Conservation (phyloP, 1,140 invertebrate genomes). For the Drosophila tristis region DNA sequence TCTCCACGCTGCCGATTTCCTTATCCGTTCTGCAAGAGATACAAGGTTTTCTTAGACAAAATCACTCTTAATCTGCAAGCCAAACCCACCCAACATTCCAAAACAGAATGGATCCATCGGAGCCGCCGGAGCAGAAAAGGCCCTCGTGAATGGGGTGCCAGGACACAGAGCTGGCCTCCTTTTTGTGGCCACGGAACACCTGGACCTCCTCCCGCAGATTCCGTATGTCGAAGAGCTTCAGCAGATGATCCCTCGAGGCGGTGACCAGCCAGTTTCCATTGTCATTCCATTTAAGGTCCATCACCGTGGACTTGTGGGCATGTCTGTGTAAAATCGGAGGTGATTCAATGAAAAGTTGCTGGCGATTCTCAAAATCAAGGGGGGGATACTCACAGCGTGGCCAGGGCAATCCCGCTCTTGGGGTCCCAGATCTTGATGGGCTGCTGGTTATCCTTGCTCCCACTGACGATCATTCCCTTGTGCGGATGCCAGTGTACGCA, state of each 20-base stretch:
- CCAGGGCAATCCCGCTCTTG: slow-evolving; percentile 94
- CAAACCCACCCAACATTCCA: slow-evolving; percentile 96
- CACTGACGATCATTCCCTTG: slow-evolving; percentile 97
- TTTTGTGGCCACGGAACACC: slow-evolving; percentile 98
- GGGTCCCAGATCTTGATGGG: slow-evolving; percentile 99
- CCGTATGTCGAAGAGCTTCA: slow-evolving; percentile 99
- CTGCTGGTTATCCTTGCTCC: slow-evolving; percentile 99
- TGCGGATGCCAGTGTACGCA: slow-evolving; percentile 99
- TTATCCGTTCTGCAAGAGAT: slow-evolving; percentile 92
- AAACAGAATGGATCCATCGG: slow-evolving; percentile 98
- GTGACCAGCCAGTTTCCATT: slow-evolving; percentile 99
- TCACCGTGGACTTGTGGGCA: slow-evolving; percentile 99
- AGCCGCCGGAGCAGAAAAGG: slow-evolving; percentile 97
- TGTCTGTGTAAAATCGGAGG: slow-evolving; percentile 87
- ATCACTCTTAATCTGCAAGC: neutral
- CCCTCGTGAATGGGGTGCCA: slow-evolving; percentile 99
- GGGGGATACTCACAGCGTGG: slow-evolving; percentile 88
- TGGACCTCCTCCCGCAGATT: slow-evolving; percentile 97
- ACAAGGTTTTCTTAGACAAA: neutral
- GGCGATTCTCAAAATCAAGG: neutral
- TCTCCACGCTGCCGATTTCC: slow-evolving; percentile 98
- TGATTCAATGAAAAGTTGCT: neutral
- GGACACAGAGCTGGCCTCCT: slow-evolving; percentile 97
- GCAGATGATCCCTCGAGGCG: slow-evolving; percentile 97
- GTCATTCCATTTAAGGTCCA: slow-evolving; percentile 99